Evolutionary conservation across 2,797 vertebrate species (phyloP).

Genomic region (Lutjanus argentimaculatus): DNA sequence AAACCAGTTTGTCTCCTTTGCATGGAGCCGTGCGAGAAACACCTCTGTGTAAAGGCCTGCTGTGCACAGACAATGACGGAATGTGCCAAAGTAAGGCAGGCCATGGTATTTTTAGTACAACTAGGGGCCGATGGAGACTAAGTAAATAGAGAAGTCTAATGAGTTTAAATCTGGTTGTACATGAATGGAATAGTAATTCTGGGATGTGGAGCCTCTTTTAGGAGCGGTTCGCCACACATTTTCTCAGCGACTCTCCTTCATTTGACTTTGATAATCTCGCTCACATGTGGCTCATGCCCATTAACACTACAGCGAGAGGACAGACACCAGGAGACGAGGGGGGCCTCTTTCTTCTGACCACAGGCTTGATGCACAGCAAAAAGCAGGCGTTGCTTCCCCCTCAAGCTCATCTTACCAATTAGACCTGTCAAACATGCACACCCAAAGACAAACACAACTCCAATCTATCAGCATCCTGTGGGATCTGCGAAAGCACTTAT

Average conservation of each 20-base stretch:
- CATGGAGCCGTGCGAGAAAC: constrained; percentile 62
- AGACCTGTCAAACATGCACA: constrained; percentile 75
- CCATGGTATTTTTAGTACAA: constrained; percentile 88
- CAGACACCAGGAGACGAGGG: constrained; percentile 71
- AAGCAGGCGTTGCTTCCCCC: constrained; percentile 62
- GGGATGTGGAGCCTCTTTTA: constrained; percentile 85
- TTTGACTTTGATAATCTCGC: constrained; percentile 87
- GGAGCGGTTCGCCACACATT: constrained; percentile 85
- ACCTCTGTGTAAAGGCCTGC: constrained; percentile 70
- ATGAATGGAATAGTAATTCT: constrained; percentile 85
- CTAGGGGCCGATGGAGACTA: constrained; percentile 82
- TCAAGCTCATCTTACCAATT: constrained; percentile 83
- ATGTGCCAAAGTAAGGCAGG: constrained; percentile 87
- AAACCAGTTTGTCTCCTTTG: constrained; percentile 73
- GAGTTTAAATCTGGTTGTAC: constrained; percentile 83
- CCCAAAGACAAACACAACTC: constrained; percentile 72
- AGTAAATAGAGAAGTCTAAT: constrained; percentile 88
- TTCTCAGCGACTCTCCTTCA: constrained; percentile 87
- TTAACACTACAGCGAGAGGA: constrained; percentile 83
- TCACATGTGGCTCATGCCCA: constrained; percentile 84
- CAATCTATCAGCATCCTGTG: constrained; percentile 70
- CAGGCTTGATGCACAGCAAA: constrained; percentile 51
- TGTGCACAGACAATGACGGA: constrained; percentile 83
- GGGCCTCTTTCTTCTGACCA: constrained; percentile 65
- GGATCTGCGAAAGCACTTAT: constrained; percentile 79